phyloP scores from a whole-genome alignment of 2,888 invertebrate genomes.

The Epinotia brunnichana region DNA sequence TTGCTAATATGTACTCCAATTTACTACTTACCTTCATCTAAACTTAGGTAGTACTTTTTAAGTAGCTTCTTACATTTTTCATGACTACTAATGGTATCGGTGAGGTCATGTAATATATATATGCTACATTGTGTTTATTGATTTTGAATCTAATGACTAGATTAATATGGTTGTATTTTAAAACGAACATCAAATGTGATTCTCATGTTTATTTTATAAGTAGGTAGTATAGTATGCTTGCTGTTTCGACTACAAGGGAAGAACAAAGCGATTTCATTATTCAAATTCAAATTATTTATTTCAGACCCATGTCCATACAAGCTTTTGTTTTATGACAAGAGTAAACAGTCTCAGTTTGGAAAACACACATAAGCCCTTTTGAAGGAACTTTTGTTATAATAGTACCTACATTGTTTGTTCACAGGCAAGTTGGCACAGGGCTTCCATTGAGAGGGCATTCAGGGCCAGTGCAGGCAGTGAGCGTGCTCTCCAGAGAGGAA shows the following conservation, averaged over 20 bases:
- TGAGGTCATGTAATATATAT: no score
- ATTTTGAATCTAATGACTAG: no score
- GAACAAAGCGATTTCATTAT: not conserved
- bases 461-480: constrained; percentile 88
- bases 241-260: not conserved
- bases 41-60: no score
- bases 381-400: not conserved
- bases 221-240: not conserved
- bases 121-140: no score
- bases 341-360: not conserved
- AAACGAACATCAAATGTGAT: not conserved
- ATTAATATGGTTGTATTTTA: no score
- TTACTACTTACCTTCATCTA: no score
- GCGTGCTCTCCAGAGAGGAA: constrained; percentile 83
- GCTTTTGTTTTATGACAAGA: not conserved
- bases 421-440: constrained; percentile 84
- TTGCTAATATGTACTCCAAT: no score
- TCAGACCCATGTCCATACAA: no score
- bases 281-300: no score
- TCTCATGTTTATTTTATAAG: not conserved
- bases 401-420: constrained; percentile 6
- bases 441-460: constrained; percentile 88
- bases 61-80: no score
- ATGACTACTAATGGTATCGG: no score
- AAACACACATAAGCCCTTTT: not conserved